These are phyloP conservation scores for Meandrusa payeni DNA, from an alignment of 2,888 invertebrate genomes.

Conservation along the genomic window DNA sequence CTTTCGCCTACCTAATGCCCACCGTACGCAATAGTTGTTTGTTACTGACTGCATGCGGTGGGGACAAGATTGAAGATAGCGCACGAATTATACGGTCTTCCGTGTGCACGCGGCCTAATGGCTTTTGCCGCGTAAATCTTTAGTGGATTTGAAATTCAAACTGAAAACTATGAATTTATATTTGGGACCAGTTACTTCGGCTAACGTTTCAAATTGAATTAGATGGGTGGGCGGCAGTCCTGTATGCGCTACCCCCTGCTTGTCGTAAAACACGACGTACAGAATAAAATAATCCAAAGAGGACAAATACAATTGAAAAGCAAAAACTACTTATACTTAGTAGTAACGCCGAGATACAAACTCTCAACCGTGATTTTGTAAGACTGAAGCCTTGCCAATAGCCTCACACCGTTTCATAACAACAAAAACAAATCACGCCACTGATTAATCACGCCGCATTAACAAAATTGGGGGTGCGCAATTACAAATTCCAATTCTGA, in stretches of 20 bases:
- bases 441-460: conserved; percentile 37
- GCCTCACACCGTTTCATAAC: no score
- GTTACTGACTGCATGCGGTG: conserved; percentile 62
- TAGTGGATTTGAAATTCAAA: conserved; percentile 26
- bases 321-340: no score
- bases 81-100: conserved; percentile 61
- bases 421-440: conserved; percentile 22
- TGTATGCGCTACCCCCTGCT: no score
- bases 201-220: no score
- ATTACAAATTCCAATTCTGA: conserved; percentile 46
- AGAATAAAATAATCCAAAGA: no score
- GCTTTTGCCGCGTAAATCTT: conserved; percentile 41
- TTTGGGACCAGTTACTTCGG: no score
- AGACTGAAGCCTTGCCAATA: no score
- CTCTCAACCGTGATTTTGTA: no score
- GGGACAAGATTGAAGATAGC: conserved; percentile 74
- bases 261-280: no score
- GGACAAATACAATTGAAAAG: no score
- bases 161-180: conserved; percentile 7
- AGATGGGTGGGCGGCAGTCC: no score
- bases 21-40: conserved; percentile 67
- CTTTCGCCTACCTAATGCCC: conserved; percentile 64
- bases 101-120: conserved; percentile 44
- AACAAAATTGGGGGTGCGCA: conserved; percentile 34
- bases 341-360: no score